Evolutionary conservation across 2,113 vertebrate species (phyloP), one percentile per base, ranked within the genome.

Genomic region (Ageneiosus marmoratus): DNA sequence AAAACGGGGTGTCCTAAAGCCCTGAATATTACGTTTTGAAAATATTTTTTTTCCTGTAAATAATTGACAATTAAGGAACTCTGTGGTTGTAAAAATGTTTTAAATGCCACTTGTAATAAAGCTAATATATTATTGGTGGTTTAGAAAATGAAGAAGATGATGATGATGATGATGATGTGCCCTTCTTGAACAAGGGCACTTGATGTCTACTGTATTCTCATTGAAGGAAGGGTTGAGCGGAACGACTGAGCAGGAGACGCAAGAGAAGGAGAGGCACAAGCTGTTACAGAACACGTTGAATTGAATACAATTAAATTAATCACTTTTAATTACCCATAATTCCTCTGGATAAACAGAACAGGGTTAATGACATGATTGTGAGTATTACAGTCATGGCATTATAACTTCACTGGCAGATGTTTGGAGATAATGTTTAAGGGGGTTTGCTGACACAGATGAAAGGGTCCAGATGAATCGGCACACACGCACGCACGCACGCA

Each of bases 121-220:
- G 88, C 90, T 78, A 82, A 91, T 90, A 83, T 56, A 84, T 65
- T 83, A 70, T 44, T 83, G 87, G 87, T 89, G 76, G 91, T 89
- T 80, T 84, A 89, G 89, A 87, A 89, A 86, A 89, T 88, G 89
- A 89, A 89, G 89, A 91, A 81, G 84, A 88, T 88, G 89, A 91
- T 88, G 90, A 86, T 89, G 74, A 80, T 72, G 55, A 81, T 78
- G 60, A 78, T 85, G 77, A 82, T 86, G 83, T 72, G 92, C 93
- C 92, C 93, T 95, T 94, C 92, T 94, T 93, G 91, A 93, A 94
- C 83, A 92, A 93, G 94, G 93, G 93, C 90, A 89, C 90, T 92
- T 92, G 91, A 93, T 93, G 92, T 91, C 91, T 82, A 87, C 88
- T 91, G 90, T 93, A 89, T 92, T 93, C 91, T 91, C 90, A 89